These are phyloP conservation scores for Dermatemys mawii DNA, from an alignment of 2,113 vertebrate species.

Conservation along the genomic window DNA sequence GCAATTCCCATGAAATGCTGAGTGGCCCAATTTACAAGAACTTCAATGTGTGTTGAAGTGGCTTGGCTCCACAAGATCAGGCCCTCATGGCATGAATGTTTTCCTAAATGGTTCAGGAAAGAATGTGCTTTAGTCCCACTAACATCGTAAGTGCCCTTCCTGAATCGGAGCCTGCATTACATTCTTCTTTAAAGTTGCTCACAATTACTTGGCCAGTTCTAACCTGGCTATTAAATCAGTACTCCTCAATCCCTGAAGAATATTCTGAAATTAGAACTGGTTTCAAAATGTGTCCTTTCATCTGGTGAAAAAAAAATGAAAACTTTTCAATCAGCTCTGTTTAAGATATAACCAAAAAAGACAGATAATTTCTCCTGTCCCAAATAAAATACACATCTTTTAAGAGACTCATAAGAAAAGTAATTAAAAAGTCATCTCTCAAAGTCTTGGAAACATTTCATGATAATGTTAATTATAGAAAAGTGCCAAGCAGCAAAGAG, in stretches of 20 bases:
- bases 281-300: not conserved
- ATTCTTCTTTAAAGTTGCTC: not conserved
- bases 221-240: not conserved
- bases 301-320: not conserved
- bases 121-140: not conserved
- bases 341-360: not conserved
- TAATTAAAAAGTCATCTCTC: slow-evolving; percentile 11
- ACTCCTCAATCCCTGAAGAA: slow-evolving; percentile 9
- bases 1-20: fast-evolving
- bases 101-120: not conserved
- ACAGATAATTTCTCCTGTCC: not conserved
- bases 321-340: not conserved
- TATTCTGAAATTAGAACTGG: not conserved
- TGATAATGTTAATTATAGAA: slow-evolving; percentile 66
- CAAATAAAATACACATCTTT: slow-evolving; percentile 6
- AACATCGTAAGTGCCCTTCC: not conserved
- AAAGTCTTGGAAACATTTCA: slow-evolving; percentile 63
- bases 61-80: not conserved
- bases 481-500: slow-evolving; percentile 38
- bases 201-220: not conserved
- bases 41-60: not conserved
- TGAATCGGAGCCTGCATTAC: not conserved
- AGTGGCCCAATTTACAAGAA: not conserved
- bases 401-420: slow-evolving; percentile 4
- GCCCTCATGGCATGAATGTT: not conserved